phyloP scores from a whole-genome alignment of 2,888 invertebrate genomes.

The Abrostola tripartita region DNA sequence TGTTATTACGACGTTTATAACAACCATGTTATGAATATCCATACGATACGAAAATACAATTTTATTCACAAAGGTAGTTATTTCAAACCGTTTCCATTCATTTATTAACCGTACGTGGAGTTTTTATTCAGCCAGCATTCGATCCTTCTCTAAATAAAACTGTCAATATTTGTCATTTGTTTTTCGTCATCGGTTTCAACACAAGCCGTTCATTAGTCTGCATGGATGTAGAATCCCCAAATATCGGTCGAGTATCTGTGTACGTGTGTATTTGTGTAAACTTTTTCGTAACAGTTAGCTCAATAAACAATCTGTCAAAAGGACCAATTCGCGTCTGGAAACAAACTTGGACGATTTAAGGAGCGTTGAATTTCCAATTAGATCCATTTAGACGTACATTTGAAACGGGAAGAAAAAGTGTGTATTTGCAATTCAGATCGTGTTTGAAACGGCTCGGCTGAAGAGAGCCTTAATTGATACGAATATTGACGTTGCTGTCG shows the following conservation, averaged over 20 bases:
- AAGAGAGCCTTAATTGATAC: conserved; percentile 79
- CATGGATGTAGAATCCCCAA: conserved; percentile 16
- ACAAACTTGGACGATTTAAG: conserved; percentile 58
- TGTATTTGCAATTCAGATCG: conserved; percentile 80
- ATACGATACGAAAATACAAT: background rate
- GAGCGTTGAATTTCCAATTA: conserved; percentile 75
- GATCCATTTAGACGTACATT: conserved; percentile 69
- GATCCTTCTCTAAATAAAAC: conserved; percentile 21
- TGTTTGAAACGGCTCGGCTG: conserved; percentile 69
- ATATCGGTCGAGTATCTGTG: conserved; percentile 7
- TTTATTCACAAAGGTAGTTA: conserved; percentile 18
- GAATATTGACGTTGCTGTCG: conserved; percentile 64
- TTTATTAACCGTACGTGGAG: conserved; percentile 21
- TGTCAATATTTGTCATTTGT: conserved; percentile 29
- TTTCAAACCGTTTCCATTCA: conserved; percentile 30
- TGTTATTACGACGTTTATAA: too few relatives aligned
- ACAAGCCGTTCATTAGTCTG: conserved; percentile 28
- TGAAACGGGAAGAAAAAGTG: conserved; percentile 68
- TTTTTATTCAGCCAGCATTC: conserved; percentile 35
- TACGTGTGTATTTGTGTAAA: conserved; percentile 6
- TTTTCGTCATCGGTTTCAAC: conserved; percentile 21
- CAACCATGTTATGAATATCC: too few relatives aligned
- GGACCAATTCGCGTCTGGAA: conserved; percentile 48
- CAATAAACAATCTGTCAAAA: conserved; percentile 48
- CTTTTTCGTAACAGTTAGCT: conserved; percentile 26